These are phyloP conservation scores for Steinernema carpocapsae DNA, from an alignment of 2,888 invertebrate species.

Conservation along the genomic window DNA sequence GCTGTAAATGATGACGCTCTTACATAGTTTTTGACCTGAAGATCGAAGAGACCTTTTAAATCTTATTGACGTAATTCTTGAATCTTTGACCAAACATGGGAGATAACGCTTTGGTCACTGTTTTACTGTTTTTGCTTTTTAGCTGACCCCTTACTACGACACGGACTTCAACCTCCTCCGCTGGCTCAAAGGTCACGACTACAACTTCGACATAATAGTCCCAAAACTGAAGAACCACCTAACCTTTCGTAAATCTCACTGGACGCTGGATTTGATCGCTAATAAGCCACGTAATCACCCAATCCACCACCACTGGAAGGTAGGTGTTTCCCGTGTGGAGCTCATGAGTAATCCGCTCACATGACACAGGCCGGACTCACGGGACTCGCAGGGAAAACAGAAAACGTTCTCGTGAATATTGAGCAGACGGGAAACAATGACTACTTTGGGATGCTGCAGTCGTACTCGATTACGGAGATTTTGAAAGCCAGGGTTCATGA, in stretches of 20 bases:
- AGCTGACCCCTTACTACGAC: constrained; percentile 61
- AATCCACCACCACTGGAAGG: constrained; percentile 61
- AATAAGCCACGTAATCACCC: constrained; percentile 52
- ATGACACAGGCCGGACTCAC: constrained; percentile 51
- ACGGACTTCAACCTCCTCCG: constrained; percentile 60
- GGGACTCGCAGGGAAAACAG: constrained; percentile 52
- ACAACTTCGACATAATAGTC: constrained; percentile 45
- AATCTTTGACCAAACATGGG: not conserved
- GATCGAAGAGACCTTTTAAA: not conserved
- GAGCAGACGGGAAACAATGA: constrained; percentile 63
- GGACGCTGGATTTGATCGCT: constrained; percentile 54
- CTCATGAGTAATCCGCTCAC: not conserved
- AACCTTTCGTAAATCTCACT: constrained; percentile 51
- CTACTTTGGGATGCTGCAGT: constrained; percentile 65
- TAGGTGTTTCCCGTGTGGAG: constrained; percentile 19
- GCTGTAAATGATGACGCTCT: not conserved
- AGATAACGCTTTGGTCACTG: not conserved
- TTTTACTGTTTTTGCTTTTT: not conserved
- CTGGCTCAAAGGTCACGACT: constrained; percentile 58
- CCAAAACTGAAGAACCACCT: constrained; percentile 32
- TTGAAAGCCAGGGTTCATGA: constrained; percentile 59
- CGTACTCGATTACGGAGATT: constrained; percentile 62
- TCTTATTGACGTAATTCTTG: not conserved
- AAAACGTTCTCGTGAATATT: constrained; percentile 64
- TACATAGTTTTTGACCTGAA: no score